Conservation (phyloP, 2,888 invertebrate genomes). For the Brachyptera putata region DNA sequence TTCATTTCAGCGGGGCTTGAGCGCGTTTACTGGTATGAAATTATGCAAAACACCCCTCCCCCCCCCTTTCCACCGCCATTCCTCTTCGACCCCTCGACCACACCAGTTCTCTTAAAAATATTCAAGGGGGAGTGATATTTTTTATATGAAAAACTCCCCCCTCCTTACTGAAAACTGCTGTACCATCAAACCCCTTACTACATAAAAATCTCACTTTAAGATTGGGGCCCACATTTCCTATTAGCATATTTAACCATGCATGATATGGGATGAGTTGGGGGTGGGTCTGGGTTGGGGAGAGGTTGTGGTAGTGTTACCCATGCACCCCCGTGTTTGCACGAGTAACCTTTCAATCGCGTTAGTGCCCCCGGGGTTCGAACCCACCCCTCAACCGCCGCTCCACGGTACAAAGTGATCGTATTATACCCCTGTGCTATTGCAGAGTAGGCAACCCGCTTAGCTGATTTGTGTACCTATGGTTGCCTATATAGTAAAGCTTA, state of each 20-base stretch:
- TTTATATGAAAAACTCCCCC: constrained; percentile 6
- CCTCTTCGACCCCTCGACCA: background rate
- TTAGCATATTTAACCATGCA: constrained; percentile 28
- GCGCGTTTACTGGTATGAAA: background rate
- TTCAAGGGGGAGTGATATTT: constrained; percentile 2
- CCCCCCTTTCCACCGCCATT: too few species aligned
- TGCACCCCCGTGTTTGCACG: constrained; percentile 14
- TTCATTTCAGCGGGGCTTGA: background rate
- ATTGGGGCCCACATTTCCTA: background rate
- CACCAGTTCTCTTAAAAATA: constrained; percentile 13
- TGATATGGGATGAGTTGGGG: constrained; percentile 8
- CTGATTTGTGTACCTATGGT: background rate
- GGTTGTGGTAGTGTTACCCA: background rate
- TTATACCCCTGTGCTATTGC: background rate
- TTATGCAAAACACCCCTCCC: constrained; percentile 10
- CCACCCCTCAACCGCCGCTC: background rate
- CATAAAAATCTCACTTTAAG: constrained; percentile 3
- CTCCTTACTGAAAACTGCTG: background rate
- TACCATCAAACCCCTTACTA: constrained; percentile 6
- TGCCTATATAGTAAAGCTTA: too few species aligned
- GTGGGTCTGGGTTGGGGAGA: constrained; percentile 5
- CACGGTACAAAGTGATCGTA: background rate
- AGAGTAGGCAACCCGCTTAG: constrained; percentile 3
- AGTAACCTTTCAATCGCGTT: constrained; percentile 19
- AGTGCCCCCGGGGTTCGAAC: background rate